Conservation (phyloP, 2,888 invertebrate species). For the Tetragonisca angustula region DNA sequence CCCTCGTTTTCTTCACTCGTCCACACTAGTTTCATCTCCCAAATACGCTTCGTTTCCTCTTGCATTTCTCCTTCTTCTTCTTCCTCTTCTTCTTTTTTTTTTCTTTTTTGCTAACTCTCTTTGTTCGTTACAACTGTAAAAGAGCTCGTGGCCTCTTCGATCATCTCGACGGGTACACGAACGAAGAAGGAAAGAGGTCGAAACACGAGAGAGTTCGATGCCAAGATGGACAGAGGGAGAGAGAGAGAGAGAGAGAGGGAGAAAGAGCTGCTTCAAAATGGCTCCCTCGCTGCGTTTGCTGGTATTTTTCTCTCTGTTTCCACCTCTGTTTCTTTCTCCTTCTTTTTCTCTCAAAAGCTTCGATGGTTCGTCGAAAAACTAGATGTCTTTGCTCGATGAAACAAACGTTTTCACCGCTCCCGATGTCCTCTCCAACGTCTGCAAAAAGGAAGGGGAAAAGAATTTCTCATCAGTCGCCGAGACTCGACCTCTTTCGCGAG, state of each 20-base stretch:
- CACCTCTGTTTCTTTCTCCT: background rate
- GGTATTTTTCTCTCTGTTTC: background rate
- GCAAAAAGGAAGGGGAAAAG: background rate
- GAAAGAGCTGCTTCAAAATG: background rate
- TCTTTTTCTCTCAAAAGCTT: background rate
- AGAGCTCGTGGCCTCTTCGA: background rate
- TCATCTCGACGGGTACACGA: background rate
- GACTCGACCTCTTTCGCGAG: too few species aligned
- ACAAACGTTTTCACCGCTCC: background rate
- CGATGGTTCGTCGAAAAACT: background rate
- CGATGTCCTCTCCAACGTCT: constrained; percentile 28
- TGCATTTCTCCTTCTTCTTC: background rate
- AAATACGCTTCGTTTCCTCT: background rate
- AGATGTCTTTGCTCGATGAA: background rate
- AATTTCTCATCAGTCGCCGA: too few species aligned
- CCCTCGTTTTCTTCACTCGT: background rate
- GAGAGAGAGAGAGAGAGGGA: too few species aligned
- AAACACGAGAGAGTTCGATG: background rate
- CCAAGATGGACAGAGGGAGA: background rate
- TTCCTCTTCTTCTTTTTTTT: background rate
- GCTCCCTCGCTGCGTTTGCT: background rate
- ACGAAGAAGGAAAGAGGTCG: background rate
- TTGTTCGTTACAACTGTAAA: constrained; percentile 6
- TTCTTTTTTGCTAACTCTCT: background rate
- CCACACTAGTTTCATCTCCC: background rate